Base-by-base conservation (phyloP, 23 tunicate species). In the Corella eumyota region DNA sequence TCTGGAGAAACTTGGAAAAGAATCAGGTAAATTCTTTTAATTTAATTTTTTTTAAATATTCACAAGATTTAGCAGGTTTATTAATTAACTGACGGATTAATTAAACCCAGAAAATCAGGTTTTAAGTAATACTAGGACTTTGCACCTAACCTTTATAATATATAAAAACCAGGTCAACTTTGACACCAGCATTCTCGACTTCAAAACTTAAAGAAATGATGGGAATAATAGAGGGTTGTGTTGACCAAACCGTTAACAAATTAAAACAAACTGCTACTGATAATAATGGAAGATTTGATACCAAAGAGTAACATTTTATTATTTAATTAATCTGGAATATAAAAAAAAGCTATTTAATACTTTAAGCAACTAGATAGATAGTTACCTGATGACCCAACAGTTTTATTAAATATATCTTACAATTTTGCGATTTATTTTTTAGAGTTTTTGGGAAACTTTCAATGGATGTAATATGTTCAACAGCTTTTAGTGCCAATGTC, bases 401-500 rank as follows among this genome's bases (percentile, higher is more conserved):
- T n/a, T n/a, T n/a, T n/a, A n/a, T n/a, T n/a, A n/a, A n/a, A n/a
- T n/a, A n/a, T n/a, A n/a, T n/a, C n/a, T n/a, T n/a, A n/a, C n/a
- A n/a, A n/a, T n/a, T n/a, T n/a, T n/a, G 1, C 4, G 25, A 47
- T 32, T 70, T 46, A 31, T 56, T 66, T 63, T 64, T n/a, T 37
- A 83, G 84, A 25, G 44, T 51, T 2, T 85, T 85, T 61, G 69
- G 73, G 3, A 46, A 67, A 0, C 60, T 77, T 6, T 66, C 95
- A 34, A 33, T 86, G 29, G 95, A 86, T 55, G 71, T 77, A 3
- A 75, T 77, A 20, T 77, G 75, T 22, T 78, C 95, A 25, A 74
- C 95, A 29, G 95, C 95, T 19, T 86, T 86, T 45, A 86, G 95
- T 61, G 58, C 76, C 5, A 71, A 86, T 22, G 71, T 77, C 2